These are phyloP conservation scores for Notamacropus eugenii DNA, from an alignment of 2,797 vertebrate species.

Conservation along the genomic window DNA sequence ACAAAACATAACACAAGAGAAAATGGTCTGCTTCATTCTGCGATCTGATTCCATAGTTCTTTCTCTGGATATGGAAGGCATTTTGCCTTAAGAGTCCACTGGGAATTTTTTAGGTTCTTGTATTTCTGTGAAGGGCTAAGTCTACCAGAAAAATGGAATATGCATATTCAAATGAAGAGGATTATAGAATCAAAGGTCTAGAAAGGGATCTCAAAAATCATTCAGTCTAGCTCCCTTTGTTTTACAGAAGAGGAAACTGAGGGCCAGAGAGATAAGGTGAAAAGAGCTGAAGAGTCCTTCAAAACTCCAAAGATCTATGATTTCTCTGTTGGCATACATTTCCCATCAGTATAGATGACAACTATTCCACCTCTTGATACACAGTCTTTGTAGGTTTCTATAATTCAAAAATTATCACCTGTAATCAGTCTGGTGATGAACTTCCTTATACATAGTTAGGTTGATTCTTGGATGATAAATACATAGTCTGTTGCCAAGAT, in stretches of 20 bases:
- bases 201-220: not conserved
- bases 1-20: too few relatives aligned
- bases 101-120: too few relatives aligned
- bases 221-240: not conserved
- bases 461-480: not conserved
- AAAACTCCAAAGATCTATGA: not conserved
- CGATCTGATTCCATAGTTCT: too few relatives aligned
- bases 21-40: too few relatives aligned
- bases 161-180: not conserved
- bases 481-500: not conserved
- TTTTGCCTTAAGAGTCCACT: too few relatives aligned
- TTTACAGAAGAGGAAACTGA: not conserved
- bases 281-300: not conserved
- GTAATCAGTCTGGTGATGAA: not conserved
- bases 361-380: not conserved
- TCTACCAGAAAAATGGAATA: not conserved
- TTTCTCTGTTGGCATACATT: not conserved
- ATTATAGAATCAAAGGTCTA: not conserved
- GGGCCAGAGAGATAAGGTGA: not conserved
- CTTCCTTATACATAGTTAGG: not conserved
- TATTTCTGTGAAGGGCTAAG: too few relatives aligned
- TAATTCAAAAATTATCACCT: not conserved
- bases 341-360: not conserved
- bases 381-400: not conserved
- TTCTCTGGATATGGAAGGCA: too few relatives aligned